Percentiles rank a stretch among this genome's conserved stretches.
Evolutionary conservation across 1,140 invertebrate genomes (phyloP).

Genomic region (Drosophila grimshawi): DNA sequence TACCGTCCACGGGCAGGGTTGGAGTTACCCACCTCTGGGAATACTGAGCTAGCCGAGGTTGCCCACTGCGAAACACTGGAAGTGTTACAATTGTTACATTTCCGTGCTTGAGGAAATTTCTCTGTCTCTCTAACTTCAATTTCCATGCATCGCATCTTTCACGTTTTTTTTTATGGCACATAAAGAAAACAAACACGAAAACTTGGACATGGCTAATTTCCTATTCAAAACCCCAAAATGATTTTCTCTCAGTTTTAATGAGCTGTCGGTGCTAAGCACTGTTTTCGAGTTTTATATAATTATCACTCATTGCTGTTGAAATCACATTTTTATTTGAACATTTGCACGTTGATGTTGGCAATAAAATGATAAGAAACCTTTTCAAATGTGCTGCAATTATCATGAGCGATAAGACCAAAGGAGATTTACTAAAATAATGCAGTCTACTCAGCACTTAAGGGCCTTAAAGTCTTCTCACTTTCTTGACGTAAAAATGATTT

Average conservation of each 20-base stretch:
- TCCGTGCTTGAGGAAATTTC: conserved; percentile 20
- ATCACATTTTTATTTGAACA: conserved; percentile 18
- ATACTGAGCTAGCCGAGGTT: no score
- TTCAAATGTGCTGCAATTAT: conserved; percentile 10
- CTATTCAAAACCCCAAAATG: conserved; percentile 27
- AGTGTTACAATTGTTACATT: no score
- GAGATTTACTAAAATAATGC: neutral
- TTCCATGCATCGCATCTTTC: conserved; percentile 18
- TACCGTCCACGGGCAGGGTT: no score
- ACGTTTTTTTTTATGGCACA: conserved; percentile 38
- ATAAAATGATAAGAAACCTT: conserved; percentile 15
- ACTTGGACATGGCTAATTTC: conserved; percentile 47
- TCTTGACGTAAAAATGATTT: no score
- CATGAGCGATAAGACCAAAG: neutral
- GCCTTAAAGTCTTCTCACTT: no score
- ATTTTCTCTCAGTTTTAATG: conserved; percentile 38
- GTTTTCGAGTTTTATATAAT: conserved; percentile 31
- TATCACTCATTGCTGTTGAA: neutral
- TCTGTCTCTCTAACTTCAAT: conserved; percentile 2
- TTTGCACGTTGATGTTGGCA: conserved; percentile 5
- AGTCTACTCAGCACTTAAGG: no score
- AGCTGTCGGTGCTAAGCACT: conserved; percentile 30
- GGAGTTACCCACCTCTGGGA: no score
- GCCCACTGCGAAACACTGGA: no score
- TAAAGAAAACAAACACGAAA: conserved; percentile 39